Evolutionary conservation across 23 tunicate genomes (phyloP), one percentile per base, ranked within the genome.

Genomic region (Trididemnum nubilum): DNA sequence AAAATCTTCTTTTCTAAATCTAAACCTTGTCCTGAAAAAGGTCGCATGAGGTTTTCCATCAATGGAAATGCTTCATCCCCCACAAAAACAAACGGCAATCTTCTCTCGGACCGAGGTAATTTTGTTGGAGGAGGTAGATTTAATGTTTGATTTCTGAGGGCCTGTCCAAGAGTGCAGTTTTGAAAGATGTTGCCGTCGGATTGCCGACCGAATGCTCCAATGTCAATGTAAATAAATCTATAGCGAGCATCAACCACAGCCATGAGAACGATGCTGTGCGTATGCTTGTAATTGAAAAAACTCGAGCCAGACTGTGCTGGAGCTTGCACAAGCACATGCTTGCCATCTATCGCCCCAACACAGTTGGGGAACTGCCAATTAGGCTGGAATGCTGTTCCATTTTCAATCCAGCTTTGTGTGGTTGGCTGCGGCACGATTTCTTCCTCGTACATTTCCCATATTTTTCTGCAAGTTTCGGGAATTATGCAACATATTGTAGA

Each of bases 281-380:
- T 64, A 36, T 73, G 52, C 33, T 83, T 83, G 58, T 83, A 83
- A 73, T 83, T 83, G 35, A 72, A 49, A 49, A 49, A 49, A 9
- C 12, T 12, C 7, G 80, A 83, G 0, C 86, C 85, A 23, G 85
- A 30, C 15, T 40, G 64, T 35, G 64, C 64, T 26, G 85, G 78
- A 1, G 77, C 77, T 37, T 70, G 85, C 26, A 81, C 40, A 18
- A 67, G 33, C 15, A 81, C 63, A 81, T 70, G 85, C 30, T 49
- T 81, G 29, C 85, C 85, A 51, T 70, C 85, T 31, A 81, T 81
- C 30, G 52, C 33, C 23, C 85, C 85, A 50, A 67, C 61, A 81
- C 78, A 81, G 35, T 67, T 81, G 28, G 85, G 85, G 67, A 81
- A 81, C 15, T 70, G 38, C 83, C 83, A 79, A 34, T n/a, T n/a